Evolutionary conservation across 1,140 invertebrate species (phyloP).

Genomic region (Bombus difficillimus): DNA sequence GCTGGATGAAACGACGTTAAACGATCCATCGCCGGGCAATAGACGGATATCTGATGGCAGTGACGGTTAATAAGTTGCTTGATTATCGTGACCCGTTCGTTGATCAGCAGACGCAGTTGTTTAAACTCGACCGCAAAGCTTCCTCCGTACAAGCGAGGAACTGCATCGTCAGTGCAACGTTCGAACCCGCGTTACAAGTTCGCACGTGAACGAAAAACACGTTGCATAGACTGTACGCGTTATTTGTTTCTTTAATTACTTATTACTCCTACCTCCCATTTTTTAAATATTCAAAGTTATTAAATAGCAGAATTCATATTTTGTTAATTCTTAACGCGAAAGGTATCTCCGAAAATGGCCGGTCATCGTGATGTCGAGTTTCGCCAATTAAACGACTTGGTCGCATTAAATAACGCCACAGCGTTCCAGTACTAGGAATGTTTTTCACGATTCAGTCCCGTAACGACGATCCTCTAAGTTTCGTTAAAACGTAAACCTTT

Average conservation of each 20-base stretch:
- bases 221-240: no score
- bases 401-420: no score
- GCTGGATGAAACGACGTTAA: conserved; percentile 45
- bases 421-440: no score
- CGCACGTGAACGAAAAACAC: not conserved
- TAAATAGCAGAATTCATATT: no score
- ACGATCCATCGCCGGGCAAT: conserved; percentile 22
- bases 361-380: no score
- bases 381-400: no score
- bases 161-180: not conserved
- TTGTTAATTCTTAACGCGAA: no score
- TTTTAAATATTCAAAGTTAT: no score
- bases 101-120: conserved; percentile 46
- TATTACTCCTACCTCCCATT: accelerated
- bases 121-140: conserved; percentile 28
- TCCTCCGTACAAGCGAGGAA: not conserved
- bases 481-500: not conserved
- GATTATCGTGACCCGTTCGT: conserved; percentile 51
- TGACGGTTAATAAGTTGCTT: conserved; percentile 24
- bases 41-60: conserved; percentile 36
- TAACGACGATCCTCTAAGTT: not conserved
- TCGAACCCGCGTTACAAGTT: conserved; percentile 16
- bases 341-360: no score
- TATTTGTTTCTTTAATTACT: no score
- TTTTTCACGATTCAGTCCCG: no score